Conservation (phyloP, 2,113 vertebrate genomes). For the Carassius auratus region DNA sequence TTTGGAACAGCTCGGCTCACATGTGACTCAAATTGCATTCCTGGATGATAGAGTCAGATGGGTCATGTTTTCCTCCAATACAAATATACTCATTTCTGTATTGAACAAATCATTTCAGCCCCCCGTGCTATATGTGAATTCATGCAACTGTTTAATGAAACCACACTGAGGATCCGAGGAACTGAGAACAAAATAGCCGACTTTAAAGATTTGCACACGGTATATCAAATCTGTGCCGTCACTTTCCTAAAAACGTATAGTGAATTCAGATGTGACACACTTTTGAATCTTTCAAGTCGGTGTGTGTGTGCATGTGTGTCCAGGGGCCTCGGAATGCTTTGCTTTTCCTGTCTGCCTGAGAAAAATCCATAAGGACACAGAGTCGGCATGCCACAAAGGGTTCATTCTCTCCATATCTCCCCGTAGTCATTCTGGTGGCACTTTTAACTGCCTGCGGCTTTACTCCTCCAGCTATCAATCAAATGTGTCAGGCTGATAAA, state of each 20-base stretch:
- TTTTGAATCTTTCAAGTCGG: background rate
- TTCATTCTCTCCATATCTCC: slow-evolving; percentile 47
- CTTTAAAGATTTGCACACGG: background rate
- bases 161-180: background rate
- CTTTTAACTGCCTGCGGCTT: slow-evolving; percentile 53
- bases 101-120: slow-evolving; percentile 34
- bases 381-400: slow-evolving; percentile 47
- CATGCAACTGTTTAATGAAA: slow-evolving; percentile 5
- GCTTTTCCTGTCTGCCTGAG: slow-evolving; percentile 38
- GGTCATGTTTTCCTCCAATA: slow-evolving; percentile 48
- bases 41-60: slow-evolving; percentile 52
- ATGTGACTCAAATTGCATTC: slow-evolving; percentile 52
- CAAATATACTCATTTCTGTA: slow-evolving; percentile 45
- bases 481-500: slow-evolving; percentile 67
- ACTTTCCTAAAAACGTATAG: background rate
- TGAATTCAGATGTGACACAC: slow-evolving; percentile 21
- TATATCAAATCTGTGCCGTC: background rate
- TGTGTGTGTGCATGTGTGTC: slow-evolving; percentile 10
- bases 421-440: slow-evolving; percentile 59
- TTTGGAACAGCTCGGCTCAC: slow-evolving; percentile 40
- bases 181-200: background rate
- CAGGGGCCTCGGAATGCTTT: slow-evolving; percentile 16
- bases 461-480: slow-evolving; percentile 56
- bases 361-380: slow-evolving; percentile 36
- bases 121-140: background rate